A percentile compares a stretch with the other conserved stretches of the same genome.
Evolutionary conservation across 2,797 vertebrate genomes (phyloP).

Genomic region (Silurus lanzhouensis): DNA sequence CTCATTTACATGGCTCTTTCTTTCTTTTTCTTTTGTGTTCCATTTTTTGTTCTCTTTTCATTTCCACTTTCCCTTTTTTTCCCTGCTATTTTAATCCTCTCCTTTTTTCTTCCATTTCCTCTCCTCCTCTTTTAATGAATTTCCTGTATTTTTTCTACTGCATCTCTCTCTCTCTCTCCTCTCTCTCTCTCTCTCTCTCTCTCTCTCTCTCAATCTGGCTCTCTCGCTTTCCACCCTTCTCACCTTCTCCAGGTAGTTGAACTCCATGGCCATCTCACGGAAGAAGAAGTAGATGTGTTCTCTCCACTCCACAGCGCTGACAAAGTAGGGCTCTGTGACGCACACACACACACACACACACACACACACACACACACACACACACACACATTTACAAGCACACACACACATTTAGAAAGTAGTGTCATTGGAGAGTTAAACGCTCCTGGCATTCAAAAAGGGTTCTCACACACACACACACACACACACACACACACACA

Average conservation of each 20-base stretch:
- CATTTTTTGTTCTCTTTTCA: no score
- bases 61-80: no score
- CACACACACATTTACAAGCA: slow-evolving; percentile 48
- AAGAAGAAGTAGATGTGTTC: slow-evolving; percentile 98
- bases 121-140: slow-evolving; percentile 75
- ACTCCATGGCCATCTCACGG: slow-evolving; percentile 96
- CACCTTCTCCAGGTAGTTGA: slow-evolving; percentile 97
- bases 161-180: slow-evolving; percentile 77
- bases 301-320: slow-evolving; percentile 91
- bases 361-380: slow-evolving; percentile 43
- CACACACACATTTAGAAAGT: not conserved
- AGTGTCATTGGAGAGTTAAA: not conserved
- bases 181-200: not conserved
- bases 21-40: no score
- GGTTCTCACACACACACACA: not conserved
- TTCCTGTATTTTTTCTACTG: not conserved
- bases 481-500: slow-evolving; percentile 31
- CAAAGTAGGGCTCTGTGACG: slow-evolving; percentile 87
- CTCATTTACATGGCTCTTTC: not conserved
- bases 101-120: slow-evolving; percentile 51
- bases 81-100: no score
- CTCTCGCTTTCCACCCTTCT: not conserved
- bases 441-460: not conserved
- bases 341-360: slow-evolving; percentile 25
- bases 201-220: slow-evolving; percentile 3